Evolutionary conservation across 1,140 invertebrate species (phyloP).

Genomic region (Lineus longissimus): DNA sequence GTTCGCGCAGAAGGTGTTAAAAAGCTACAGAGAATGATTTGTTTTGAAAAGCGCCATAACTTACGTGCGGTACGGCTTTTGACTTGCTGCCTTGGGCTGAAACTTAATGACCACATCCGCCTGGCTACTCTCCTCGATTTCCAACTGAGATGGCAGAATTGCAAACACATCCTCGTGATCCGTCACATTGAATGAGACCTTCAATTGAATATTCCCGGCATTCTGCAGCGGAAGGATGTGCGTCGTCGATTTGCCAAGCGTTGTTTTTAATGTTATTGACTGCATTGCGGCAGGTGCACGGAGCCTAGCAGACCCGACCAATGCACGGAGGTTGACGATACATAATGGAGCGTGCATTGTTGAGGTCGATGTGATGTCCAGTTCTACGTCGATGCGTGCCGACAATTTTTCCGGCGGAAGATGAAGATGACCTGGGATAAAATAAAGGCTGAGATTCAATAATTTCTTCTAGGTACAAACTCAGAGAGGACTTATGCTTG

Average conservation of each 20-base stretch:
- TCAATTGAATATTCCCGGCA: slow-evolving; percentile 28
- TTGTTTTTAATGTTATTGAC: neutral
- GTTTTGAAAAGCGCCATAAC: no score
- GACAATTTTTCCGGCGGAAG: no score
- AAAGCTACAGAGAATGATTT: no score
- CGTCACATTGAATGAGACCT: slow-evolving; percentile 18
- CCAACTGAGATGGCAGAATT: slow-evolving; percentile 16
- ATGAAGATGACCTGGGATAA: no score
- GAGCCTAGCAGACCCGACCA: slow-evolving; percentile 1
- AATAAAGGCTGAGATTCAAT: no score
- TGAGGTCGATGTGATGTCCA: neutral
- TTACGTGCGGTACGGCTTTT: no score
- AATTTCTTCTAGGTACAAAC: no score
- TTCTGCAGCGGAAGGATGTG: slow-evolving; percentile 12
- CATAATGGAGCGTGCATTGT: neutral
- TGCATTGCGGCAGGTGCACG: neutral
- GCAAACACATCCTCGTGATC: slow-evolving; percentile 21
- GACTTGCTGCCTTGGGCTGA: slow-evolving; percentile 4
- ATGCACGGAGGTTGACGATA: neutral
- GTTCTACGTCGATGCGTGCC: neutral
- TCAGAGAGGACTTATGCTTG: no score
- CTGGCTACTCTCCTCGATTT: slow-evolving; percentile 18
- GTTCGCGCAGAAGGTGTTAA: no score
- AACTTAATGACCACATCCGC: slow-evolving; percentile 16
- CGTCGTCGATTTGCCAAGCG: neutral